A percentile compares a stretch with the other conserved stretches of the same genome.
phyloP scores from a whole-genome alignment of 2,888 invertebrate genomes.

The Anagyrus pseudococci region DNA sequence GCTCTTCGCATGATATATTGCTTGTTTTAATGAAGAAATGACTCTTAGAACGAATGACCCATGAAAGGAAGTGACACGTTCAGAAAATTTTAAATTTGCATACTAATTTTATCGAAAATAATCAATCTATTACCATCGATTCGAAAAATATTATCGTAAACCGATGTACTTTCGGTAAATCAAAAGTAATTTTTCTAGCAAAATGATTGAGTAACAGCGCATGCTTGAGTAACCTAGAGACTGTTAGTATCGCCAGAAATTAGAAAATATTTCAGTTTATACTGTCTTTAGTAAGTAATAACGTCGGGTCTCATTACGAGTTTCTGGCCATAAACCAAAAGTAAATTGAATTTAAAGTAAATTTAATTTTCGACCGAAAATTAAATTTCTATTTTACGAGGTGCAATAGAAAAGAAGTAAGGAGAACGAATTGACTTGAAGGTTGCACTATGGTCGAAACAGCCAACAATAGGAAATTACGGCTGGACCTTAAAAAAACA shows the following conservation, averaged over 20 bases:
- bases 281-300: not conserved
- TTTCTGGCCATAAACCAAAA: constrained; percentile 18
- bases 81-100: no score
- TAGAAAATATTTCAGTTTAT: no score
- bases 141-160: no score
- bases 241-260: no score
- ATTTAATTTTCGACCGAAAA: constrained; percentile 10
- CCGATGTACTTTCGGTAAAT: no score
- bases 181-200: no score
- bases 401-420: constrained; percentile 32
- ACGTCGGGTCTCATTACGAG: constrained; percentile 1
- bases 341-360: constrained; percentile 6
- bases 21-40: constrained; percentile 16
- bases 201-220: no score
- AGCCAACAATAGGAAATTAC: constrained; percentile 29
- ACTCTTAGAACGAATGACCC: no score
- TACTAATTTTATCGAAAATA: no score
- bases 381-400: constrained; percentile 35
- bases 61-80: no score
- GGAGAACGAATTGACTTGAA: constrained; percentile 23
- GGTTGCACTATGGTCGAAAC: constrained; percentile 27
- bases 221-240: no score
- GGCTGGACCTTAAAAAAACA: constrained; percentile 25
- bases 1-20: constrained; percentile 1
- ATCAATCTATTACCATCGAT: no score